Evolutionary conservation across 2,888 invertebrate species (phyloP).

Genomic region (Onthophagus sagittarius): DNA sequence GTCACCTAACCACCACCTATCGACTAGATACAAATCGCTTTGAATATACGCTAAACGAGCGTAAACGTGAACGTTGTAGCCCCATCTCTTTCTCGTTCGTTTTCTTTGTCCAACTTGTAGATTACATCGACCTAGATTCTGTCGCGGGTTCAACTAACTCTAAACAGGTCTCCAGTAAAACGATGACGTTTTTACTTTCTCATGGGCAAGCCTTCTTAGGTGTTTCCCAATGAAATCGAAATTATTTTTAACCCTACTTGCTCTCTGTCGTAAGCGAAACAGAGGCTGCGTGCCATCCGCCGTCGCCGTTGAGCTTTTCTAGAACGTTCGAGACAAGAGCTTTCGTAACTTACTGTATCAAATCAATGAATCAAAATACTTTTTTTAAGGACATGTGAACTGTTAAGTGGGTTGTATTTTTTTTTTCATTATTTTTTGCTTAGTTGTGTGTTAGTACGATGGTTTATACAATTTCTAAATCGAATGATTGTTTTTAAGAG

Average conservation of each 20-base stretch:
- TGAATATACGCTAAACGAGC: constrained; percentile 22
- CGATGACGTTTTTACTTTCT: constrained; percentile 36
- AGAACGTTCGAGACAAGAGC: not conserved
- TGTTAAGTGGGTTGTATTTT: not conserved
- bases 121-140: constrained; percentile 39
- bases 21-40: constrained; percentile 28
- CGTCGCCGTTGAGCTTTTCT: not conserved
- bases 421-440: not conserved
- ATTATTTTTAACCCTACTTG: constrained; percentile 26
- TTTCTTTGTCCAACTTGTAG: constrained; percentile 19
- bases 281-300: not conserved
- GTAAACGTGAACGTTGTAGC: constrained; percentile 12
- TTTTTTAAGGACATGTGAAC: no score
- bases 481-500: not conserved
- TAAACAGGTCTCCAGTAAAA: constrained; percentile 38
- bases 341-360: not conserved
- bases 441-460: not conserved
- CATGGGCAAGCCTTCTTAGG: constrained; percentile 32
- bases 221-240: constrained; percentile 33
- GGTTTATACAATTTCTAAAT: not conserved
- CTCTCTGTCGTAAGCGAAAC: not conserved
- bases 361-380: not conserved
- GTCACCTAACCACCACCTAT: constrained; percentile 30
- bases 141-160: constrained; percentile 40
- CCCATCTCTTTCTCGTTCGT: constrained; percentile 16